These are phyloP conservation scores for Ferrisia virgata DNA, from an alignment of 2,888 invertebrate species.

Conservation along the genomic window DNA sequence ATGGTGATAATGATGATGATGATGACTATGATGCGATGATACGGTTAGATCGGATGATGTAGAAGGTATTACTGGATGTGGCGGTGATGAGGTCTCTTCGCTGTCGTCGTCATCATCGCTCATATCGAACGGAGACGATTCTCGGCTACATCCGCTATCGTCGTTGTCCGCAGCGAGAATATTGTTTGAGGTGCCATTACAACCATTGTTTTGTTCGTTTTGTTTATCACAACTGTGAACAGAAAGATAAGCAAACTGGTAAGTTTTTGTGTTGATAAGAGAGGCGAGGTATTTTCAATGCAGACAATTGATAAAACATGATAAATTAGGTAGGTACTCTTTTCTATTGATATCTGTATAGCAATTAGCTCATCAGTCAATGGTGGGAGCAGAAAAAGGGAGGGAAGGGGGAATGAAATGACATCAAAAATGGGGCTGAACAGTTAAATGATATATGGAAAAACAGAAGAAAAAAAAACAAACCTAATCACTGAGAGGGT, in stretches of 20 bases:
- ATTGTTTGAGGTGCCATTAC: constrained; percentile 38
- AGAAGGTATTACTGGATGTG: not conserved
- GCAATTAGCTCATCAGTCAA: too few relatives aligned
- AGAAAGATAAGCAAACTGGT: not conserved
- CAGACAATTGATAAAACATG: too few relatives aligned
- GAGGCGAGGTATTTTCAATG: too few relatives aligned
- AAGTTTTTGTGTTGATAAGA: too few relatives aligned
- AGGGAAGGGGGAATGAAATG: too few relatives aligned
- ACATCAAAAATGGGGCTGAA: too few relatives aligned
- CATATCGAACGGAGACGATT: constrained; percentile 43
- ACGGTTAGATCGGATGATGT: not conserved
- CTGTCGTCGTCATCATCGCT: constrained; percentile 45
- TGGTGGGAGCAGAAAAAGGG: too few relatives aligned
- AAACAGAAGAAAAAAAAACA: too few relatives aligned
- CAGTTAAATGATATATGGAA: too few relatives aligned
- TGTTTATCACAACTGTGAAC: constrained; percentile 35
- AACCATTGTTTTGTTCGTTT: constrained; percentile 34
- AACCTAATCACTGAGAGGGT: too few relatives aligned
- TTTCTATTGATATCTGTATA: too few relatives aligned
- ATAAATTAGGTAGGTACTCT: too few relatives aligned
- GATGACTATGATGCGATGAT: constrained; percentile 31
- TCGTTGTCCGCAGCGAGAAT: constrained; percentile 39
- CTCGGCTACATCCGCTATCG: constrained; percentile 42
- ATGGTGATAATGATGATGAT: not conserved
- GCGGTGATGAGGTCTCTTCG: constrained; percentile 37